These are phyloP conservation scores for Lysandra bellargus DNA, from an alignment of 2,888 invertebrate genomes.

Conservation along the genomic window DNA sequence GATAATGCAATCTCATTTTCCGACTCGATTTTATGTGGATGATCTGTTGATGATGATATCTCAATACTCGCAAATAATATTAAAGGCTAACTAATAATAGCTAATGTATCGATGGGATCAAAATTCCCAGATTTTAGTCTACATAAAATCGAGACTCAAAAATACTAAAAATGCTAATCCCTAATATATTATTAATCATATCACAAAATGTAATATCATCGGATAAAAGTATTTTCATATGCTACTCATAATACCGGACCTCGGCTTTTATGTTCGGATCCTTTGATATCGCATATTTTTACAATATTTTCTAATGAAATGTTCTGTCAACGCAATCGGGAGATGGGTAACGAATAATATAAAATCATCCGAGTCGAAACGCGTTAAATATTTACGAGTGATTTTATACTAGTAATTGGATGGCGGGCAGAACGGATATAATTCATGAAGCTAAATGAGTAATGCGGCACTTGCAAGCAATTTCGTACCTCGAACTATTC, in stretches of 20 bases:
- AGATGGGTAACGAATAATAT: conserved; percentile 37
- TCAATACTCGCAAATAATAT: neutral
- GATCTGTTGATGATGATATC: neutral
- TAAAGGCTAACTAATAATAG: neutral
- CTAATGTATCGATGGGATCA: neutral
- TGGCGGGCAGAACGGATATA: conserved; percentile 49
- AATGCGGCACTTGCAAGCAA: conserved; percentile 42
- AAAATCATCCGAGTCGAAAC: conserved; percentile 36
- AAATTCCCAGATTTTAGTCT: neutral
- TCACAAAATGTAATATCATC: conserved; percentile 32
- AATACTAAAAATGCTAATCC: conserved; percentile 5
- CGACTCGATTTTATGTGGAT: conserved; percentile 37
- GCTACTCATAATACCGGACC: neutral
- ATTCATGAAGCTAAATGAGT: conserved; percentile 43
- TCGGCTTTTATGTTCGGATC: neutral
- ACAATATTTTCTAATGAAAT: conserved; percentile 37
- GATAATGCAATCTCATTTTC: neutral
- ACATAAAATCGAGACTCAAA: conserved; percentile 37
- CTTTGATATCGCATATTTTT: conserved; percentile 21
- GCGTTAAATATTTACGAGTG: conserved; percentile 43
- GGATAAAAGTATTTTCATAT: neutral
- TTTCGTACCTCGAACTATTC: conserved; percentile 42
- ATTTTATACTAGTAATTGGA: conserved; percentile 46
- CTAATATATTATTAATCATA: conserved; percentile 31
- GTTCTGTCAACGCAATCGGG: conserved; percentile 38